phyloP scores from a whole-genome alignment of 2,888 invertebrate genomes.

The Luperina nickerlii region DNA sequence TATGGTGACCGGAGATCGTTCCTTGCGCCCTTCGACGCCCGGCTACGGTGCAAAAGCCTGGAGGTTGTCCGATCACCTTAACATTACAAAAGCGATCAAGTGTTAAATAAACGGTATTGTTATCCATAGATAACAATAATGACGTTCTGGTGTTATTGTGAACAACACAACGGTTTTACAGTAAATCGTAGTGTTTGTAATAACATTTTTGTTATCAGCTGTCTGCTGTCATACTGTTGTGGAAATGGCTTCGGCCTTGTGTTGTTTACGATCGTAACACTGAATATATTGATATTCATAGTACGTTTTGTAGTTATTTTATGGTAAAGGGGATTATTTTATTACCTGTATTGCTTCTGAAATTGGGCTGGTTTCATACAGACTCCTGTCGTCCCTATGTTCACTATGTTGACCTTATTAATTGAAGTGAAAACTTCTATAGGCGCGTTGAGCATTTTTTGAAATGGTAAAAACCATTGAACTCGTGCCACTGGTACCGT shows the following conservation, averaged over 20 bases:
- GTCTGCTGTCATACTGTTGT: not conserved
- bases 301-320: not conserved
- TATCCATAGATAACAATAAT: conserved; percentile 11
- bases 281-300: not conserved
- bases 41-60: too few species aligned
- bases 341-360: too few species aligned
- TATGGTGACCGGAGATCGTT: too few species aligned
- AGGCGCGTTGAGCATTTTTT: too few species aligned
- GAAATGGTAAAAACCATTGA: too few species aligned
- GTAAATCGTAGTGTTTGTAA: not conserved
- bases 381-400: too few species aligned
- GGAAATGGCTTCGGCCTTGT: conserved; percentile 22
- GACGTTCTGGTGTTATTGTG: conserved; percentile 1
- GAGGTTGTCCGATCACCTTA: too few species aligned
- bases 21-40: too few species aligned
- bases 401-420: too few species aligned
- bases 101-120: conserved; percentile 10
- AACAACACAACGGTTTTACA: conserved; percentile 2
- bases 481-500: too few species aligned
- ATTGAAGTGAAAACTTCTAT: too few species aligned
- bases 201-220: conserved; percentile 3
- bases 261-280: not conserved
- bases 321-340: not conserved
- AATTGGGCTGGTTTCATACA: too few species aligned
- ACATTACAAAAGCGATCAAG: not conserved